Evolutionary conservation across 2,113 vertebrate genomes (phyloP).

Genomic region (Craseonycteris thonglongyai): DNA sequence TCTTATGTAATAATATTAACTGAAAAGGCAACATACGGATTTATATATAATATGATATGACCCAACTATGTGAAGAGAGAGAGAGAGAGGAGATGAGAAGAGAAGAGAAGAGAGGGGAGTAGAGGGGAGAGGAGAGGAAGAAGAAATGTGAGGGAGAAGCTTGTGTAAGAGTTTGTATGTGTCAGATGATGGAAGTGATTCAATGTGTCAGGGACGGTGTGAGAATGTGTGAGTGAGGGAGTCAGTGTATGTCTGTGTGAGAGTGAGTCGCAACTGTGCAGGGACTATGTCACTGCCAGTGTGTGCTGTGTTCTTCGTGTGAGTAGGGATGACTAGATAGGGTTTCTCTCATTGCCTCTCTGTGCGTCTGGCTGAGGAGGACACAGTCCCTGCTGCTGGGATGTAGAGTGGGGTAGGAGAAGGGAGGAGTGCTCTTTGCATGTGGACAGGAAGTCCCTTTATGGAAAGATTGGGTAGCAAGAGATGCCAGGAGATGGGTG

Average conservation of each 20-base stretch:
- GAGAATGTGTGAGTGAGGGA: background rate
- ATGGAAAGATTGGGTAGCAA: background rate
- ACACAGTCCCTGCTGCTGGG: background rate
- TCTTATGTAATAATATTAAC: background rate
- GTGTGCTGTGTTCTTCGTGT: background rate
- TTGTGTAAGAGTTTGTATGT: background rate
- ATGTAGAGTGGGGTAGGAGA: background rate
- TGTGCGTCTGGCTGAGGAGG: background rate
- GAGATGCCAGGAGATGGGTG: background rate
- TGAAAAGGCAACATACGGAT: background rate
- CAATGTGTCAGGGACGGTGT: background rate
- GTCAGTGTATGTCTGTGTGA: background rate
- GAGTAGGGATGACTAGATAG: background rate
- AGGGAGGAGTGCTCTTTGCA: background rate
- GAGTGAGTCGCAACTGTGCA: background rate
- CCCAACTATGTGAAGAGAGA: background rate
- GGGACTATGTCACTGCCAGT: background rate
- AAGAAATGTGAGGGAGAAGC: background rate
- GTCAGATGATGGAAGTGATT: background rate
- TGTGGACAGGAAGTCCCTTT: background rate
- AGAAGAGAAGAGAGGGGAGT: too few species aligned
- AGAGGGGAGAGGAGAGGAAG: too few species aligned
- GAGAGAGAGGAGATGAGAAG: too few species aligned
- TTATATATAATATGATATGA: background rate
- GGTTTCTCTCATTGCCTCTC: background rate